Base-by-base conservation (phyloP, 2,888 invertebrate genomes). In the Neuroscelio doddi region DNA sequence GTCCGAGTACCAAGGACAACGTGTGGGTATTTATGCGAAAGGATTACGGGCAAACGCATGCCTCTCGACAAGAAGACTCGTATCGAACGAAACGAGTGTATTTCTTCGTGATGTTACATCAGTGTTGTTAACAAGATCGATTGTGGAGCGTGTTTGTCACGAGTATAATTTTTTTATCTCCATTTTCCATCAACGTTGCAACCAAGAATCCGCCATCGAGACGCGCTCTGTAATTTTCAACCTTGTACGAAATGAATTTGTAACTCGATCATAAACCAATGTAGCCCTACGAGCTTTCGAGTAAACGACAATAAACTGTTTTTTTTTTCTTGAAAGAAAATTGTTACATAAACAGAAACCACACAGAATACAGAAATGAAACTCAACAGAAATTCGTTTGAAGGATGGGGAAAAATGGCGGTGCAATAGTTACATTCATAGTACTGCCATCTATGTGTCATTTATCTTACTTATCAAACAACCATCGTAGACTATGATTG, bases 1-100 rank as follows among this genome's bases (percentile, higher is more conserved):
- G 55, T 58, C 64, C 64, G 51, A 64, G 38, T 59, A 59, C 51
- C 55, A 59, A 59, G 64, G 64, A 64, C 59, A 64, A 64, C 44
- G 46, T 64, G 58, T 52, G 58, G 50, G 45, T 64, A 59, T 57
- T 38, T 52, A 59, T 52, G 56, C 59, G 59, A 56, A 65, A 59
- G 55, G 55, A 55, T 64, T 55, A 59, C 57, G 59, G 51, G 56
- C 59, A 59, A 56, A 64, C 64, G 64, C 64, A 39, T 58, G 52
- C 58, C 57, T 64, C 57, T 38, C 50, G 57, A 52, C 47, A 63
- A 63, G n/a, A n/a, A n/a, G 42, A 58, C 57, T 58, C 46, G 64
- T 49, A 57, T 57, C 46, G 52, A 64, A 56, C 58, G 64, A 58
- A 45, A 64, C 58, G 51, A 58, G 38, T 58, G 12, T 30, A 15